Conservation (phyloP, 92 coral and sea anemone species). For the Umimayanthus kanabou region DNA sequence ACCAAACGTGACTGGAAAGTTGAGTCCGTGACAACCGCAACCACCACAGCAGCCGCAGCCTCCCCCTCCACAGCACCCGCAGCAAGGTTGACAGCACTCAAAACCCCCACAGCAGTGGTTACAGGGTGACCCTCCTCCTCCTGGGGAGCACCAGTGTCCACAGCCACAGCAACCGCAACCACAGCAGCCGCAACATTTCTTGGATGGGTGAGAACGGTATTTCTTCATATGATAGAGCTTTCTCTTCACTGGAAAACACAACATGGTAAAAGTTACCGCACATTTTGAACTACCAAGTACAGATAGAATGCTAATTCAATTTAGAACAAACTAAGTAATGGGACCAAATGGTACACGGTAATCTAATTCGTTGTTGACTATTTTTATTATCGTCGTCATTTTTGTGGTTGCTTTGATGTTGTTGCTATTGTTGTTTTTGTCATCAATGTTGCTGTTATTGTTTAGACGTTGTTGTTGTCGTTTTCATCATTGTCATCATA, state of each 20-base stretch:
- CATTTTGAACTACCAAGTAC: not conserved
- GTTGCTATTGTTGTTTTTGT: no score
- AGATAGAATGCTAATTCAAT: not conserved
- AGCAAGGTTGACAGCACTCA: constrained; percentile 77
- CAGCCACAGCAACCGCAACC: constrained; percentile 68
- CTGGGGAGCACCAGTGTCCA: constrained; percentile 42
- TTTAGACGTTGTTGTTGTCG: no score
- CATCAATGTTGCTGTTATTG: no score
- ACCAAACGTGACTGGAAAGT: constrained; percentile 88
- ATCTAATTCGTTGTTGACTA: not conserved
- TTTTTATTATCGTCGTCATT: not conserved
- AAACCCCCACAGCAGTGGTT: constrained; percentile 93
- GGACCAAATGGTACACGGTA: not conserved
- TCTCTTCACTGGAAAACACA: constrained; percentile 18
- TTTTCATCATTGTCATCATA: not conserved
- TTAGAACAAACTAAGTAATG: not conserved
- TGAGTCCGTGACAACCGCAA: constrained; percentile 73
- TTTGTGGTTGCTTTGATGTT: no score
- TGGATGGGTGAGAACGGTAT: constrained; percentile 13
- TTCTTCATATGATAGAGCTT: constrained; percentile 6
- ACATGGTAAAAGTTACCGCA: not conserved
- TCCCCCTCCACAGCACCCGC: constrained; percentile 84
- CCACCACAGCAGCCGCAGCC: constrained; percentile 66
- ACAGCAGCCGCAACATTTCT: constrained; percentile 44
- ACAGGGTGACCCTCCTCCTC: constrained; percentile 80